Percentiles rank a stretch among this genome's conserved stretches.
phyloP scores from a whole-genome alignment of 2,797 vertebrate genomes.

The Epinephelus awoara region DNA sequence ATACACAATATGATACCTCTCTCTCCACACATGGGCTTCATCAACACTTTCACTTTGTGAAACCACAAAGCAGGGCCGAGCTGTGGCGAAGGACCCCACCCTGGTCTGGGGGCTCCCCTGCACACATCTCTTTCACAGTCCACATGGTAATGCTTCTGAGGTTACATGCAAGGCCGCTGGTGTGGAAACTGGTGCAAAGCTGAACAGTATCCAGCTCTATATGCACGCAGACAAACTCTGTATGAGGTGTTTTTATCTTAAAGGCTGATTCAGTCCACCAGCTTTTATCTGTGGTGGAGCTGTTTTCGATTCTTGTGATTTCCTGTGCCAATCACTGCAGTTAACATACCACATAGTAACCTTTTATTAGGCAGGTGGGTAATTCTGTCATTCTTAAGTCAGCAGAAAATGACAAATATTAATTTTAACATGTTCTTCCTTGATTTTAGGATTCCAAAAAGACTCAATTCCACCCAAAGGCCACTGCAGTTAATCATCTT shows the following conservation, averaged over 20 bases:
- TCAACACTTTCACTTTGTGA: slow-evolving; percentile 22
- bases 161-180: slow-evolving; percentile 20
- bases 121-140: slow-evolving; percentile 28
- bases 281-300: not conserved
- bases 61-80: slow-evolving; percentile 39
- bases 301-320: not conserved
- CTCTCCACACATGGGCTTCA: slow-evolving; percentile 25
- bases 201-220: not conserved
- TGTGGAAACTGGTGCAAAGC: slow-evolving; percentile 15
- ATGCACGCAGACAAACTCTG: not conserved
- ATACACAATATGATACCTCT: not conserved
- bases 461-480: not conserved
- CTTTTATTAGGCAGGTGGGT: not conserved
- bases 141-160: slow-evolving; percentile 23
- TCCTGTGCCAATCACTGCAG: not conserved
- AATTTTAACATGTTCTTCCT: not conserved
- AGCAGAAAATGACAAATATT: not conserved
- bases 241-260: not conserved
- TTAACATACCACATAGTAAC: not conserved
- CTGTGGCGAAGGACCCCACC: slow-evolving; percentile 27
- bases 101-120: slow-evolving; percentile 43
- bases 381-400: not conserved
- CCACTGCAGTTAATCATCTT: not conserved
- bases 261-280: not conserved
- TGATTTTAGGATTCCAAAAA: not conserved